Evolutionary conservation across 2,797 vertebrate genomes (phyloP).

Genomic region (Cynodonichthys magdalenae): DNA sequence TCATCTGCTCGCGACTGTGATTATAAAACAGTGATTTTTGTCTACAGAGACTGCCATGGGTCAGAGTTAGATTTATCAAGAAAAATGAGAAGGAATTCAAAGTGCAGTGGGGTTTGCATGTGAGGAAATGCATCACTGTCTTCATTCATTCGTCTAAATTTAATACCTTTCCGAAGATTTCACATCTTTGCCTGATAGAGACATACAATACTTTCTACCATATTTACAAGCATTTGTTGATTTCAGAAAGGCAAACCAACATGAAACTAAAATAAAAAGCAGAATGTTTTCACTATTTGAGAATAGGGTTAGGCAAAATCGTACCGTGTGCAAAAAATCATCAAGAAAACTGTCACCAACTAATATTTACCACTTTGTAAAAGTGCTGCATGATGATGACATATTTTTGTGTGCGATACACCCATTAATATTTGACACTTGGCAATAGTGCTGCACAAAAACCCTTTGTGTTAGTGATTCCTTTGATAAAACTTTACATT

Average conservation of each 20-base stretch:
- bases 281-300: background rate
- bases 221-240: background rate
- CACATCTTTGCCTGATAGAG: background rate
- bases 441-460: background rate
- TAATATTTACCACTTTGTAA: background rate
- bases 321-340: background rate
- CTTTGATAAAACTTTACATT: too few species aligned
- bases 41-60: constrained; percentile 8
- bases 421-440: too few species aligned
- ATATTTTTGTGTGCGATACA: too few species aligned
- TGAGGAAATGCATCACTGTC: background rate
- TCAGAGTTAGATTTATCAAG: constrained; percentile 25
- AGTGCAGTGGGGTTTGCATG: background rate
- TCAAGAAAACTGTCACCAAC: too few species aligned
- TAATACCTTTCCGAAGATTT: constrained; percentile 5
- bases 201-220: background rate
- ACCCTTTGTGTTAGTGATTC: background rate
- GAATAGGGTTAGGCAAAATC: background rate
- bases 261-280: background rate
- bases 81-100: background rate
- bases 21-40: constrained; percentile 11
- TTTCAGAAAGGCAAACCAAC: too few species aligned
- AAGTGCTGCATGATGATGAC: too few species aligned
- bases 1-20: constrained; percentile 22
- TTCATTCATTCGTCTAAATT: constrained; percentile 18